Percentiles rank a stretch among this genome's conserved stretches.
phyloP scores from a whole-genome alignment of 2,888 invertebrate species.

The Metacarcinus magister region DNA sequence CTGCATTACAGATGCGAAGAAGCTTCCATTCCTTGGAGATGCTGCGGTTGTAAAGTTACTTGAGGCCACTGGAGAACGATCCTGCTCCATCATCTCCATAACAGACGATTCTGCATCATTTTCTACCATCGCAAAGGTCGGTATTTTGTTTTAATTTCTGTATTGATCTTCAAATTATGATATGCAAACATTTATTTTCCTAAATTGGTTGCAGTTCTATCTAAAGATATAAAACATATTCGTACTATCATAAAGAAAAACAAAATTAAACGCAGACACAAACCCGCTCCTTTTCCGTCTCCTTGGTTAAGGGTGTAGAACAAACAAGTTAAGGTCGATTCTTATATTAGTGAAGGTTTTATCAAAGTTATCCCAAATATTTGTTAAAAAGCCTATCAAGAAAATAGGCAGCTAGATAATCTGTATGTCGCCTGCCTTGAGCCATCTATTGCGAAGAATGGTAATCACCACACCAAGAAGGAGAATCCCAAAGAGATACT shows the following conservation, averaged over 20 bases:
- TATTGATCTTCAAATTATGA: not conserved
- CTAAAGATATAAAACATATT: no score
- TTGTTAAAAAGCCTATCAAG: not conserved
- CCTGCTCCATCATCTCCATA: not conserved
- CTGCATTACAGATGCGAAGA: not conserved
- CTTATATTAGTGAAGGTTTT: not conserved
- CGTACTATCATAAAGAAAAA: no score
- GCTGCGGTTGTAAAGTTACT: not conserved
- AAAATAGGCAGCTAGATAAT: no score
- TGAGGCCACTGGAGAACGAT: not conserved
- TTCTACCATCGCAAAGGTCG: not conserved
- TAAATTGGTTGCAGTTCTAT: no score
- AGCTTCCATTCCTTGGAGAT: not conserved
- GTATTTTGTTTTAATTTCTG: not conserved
- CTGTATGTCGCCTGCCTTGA: not conserved
- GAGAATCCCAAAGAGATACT: not conserved
- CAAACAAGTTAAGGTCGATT: not conserved
- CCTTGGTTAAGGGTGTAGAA: not conserved
- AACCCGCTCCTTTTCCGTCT: not conserved
- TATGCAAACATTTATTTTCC: no score
- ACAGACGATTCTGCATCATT: not conserved
- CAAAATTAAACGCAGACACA: no score
- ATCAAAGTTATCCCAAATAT: not conserved
- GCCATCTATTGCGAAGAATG: not conserved
- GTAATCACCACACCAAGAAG: not conserved